Conservation (phyloP, 2,113 vertebrate species). For the Cheilinus undulatus region DNA sequence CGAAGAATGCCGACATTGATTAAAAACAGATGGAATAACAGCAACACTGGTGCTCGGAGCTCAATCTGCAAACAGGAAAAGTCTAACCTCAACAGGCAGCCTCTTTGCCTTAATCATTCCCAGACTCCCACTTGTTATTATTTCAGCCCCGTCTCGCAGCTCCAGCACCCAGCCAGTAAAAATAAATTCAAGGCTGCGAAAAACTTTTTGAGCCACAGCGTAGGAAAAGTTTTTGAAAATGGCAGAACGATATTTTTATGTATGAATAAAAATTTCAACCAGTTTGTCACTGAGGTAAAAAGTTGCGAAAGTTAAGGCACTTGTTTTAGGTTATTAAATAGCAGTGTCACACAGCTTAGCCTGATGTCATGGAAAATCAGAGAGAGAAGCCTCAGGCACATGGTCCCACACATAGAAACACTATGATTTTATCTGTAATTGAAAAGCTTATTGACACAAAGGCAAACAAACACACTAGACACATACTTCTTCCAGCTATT, state of each 20-base stretch:
- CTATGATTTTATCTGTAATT: slow-evolving; percentile 7
- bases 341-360: slow-evolving; percentile 48
- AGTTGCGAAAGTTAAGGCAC: slow-evolving; percentile 10
- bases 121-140: slow-evolving; percentile 86
- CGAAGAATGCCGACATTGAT: slow-evolving; percentile 89
- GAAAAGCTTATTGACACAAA: slow-evolving; percentile 19
- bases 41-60: slow-evolving; percentile 86
- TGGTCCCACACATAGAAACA: slow-evolving; percentile 18
- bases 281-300: no score
- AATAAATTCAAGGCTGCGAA: slow-evolving; percentile 71
- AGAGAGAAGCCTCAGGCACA: slow-evolving; percentile 40
- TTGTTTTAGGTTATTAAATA: slow-evolving; percentile 35
- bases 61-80: slow-evolving; percentile 92
- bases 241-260: slow-evolving; percentile 2
- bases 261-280: not conserved
- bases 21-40: slow-evolving; percentile 91
- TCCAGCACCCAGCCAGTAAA: slow-evolving; percentile 75
- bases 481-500: slow-evolving; percentile 51
- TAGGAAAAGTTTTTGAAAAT: slow-evolving; percentile 39
- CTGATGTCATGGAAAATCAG: slow-evolving; percentile 74
- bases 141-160: slow-evolving; percentile 75
- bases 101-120: slow-evolving; percentile 86
- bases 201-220: slow-evolving; percentile 53
- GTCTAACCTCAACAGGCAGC: slow-evolving; percentile 85
- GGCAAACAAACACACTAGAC: slow-evolving; percentile 22